Base-by-base conservation (phyloP, 2,113 vertebrate genomes). In the Solea solea region DNA sequence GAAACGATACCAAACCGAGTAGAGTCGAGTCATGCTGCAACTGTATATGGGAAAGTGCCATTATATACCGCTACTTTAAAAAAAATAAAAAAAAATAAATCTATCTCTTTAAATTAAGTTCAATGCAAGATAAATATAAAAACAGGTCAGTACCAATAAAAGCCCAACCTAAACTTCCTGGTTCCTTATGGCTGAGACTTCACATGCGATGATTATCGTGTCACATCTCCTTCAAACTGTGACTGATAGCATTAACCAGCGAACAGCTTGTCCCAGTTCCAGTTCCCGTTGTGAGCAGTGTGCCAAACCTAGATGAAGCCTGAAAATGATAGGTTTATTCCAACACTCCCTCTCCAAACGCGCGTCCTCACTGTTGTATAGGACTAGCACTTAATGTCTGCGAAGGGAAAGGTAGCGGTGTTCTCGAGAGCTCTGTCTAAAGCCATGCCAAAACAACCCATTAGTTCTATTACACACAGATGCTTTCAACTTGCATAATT, bases 241-340 rank as follows among this genome's bases (percentile, higher is more conserved):
- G 72, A 69, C 21, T 61, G 42, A 72, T 21, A 45, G 52, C 72
- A 82, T 73, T 85, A 45, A 71, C 46, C 64, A 9, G 27, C 41
- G 14, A 46, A 59, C 58, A 53, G 50, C 49, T 44, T 51, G 75
- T 88, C 86, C 73, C 77, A 85, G 64, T 78, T 84, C 73, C 77
- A 85, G 64, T 78, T 84, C 63, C 62, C 73, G 55, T 58, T 76
- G 52, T 54, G 4, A 41, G 63, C 34, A 70, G 13, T 48, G 78
- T 55, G 51, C 51, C 41, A 72, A 74, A 21, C 14, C 48, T 51
- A 79, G 74, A 87, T 78, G 65, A 78, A 80, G 70, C 55, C 42
- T 7, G 25, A 87, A 78, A 88, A 88, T 75, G 62, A 64, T 21
- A 48, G 70, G 76, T 85, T 79, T 89, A 83, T 86, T 71, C 28